phyloP scores from a whole-genome alignment of 2,113 vertebrate species.

The Scolopax mira region DNA sequence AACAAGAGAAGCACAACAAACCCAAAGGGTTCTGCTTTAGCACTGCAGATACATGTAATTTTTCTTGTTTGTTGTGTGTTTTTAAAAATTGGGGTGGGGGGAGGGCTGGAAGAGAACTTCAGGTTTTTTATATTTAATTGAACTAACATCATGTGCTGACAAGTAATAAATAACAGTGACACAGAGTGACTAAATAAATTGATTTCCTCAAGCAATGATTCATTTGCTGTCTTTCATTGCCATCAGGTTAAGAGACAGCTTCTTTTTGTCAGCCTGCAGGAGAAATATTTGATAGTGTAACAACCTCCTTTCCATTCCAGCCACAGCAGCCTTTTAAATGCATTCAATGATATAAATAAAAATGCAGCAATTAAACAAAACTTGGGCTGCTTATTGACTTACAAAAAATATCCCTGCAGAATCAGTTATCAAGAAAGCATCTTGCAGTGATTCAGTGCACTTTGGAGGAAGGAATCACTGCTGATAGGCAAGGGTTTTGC shows the following conservation, averaged over 20 bases:
- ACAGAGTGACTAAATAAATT: constrained; percentile 87
- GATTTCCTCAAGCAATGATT: constrained; percentile 84
- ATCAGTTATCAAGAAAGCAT: background rate
- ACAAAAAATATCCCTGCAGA: background rate
- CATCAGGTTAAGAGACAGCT: constrained; percentile 75
- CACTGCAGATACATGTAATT: constrained; percentile 47
- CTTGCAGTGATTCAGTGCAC: background rate
- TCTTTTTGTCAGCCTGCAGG: constrained; percentile 70
- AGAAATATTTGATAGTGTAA: constrained; percentile 63
- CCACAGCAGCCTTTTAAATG: constrained; percentile 11
- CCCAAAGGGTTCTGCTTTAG: constrained; percentile 33
- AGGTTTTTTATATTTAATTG: constrained; percentile 82
- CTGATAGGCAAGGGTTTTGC: background rate
- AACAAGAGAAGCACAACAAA: constrained; percentile 55
- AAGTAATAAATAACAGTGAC: constrained; percentile 88
- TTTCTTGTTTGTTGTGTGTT: constrained; percentile 59
- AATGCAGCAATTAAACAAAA: constrained; percentile 37
- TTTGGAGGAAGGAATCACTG: background rate
- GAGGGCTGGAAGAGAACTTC: constrained; percentile 44
- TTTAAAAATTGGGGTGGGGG: constrained; percentile 8
- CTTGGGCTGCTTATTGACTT: background rate
- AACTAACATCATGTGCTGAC: constrained; percentile 83
- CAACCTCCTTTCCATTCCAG: constrained; percentile 26
- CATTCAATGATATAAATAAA: constrained; percentile 42
- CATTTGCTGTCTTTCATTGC: constrained; percentile 82